Conservation (phyloP, 2,888 invertebrate genomes). For the Tipula helvola region DNA sequence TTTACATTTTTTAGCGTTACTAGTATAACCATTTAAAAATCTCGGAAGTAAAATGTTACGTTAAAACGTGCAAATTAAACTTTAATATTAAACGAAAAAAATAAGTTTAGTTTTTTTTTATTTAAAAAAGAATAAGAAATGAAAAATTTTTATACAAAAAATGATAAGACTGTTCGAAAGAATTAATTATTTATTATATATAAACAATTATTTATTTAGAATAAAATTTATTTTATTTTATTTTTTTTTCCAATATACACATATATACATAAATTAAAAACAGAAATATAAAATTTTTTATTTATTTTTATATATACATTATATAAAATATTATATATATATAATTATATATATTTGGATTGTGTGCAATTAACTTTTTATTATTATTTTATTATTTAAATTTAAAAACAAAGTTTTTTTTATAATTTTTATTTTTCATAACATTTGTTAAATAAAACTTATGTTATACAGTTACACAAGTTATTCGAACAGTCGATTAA, state of each 20-base stretch:
- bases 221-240: neutral
- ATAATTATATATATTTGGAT: neutral
- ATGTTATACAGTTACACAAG: neutral
- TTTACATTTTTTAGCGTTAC: neutral
- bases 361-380: neutral
- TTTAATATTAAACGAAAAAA: neutral
- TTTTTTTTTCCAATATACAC: neutral
- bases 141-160: neutral
- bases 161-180: neutral
- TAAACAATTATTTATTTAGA: neutral
- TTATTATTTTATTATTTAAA: neutral
- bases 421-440: neutral
- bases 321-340: neutral
- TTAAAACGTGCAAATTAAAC: neutral
- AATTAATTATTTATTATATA: neutral
- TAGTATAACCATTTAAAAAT: neutral
- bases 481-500: neutral
- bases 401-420: neutral
- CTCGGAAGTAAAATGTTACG: neutral
- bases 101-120: neutral
- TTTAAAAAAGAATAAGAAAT: neutral
- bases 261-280: neutral
- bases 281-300: neutral
- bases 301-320: neutral
- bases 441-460: neutral